Percentiles rank a stretch among this genome's conserved stretches.
phyloP scores from a whole-genome alignment of 1,140 invertebrate species.

The Pygmarrhopalites habei region DNA sequence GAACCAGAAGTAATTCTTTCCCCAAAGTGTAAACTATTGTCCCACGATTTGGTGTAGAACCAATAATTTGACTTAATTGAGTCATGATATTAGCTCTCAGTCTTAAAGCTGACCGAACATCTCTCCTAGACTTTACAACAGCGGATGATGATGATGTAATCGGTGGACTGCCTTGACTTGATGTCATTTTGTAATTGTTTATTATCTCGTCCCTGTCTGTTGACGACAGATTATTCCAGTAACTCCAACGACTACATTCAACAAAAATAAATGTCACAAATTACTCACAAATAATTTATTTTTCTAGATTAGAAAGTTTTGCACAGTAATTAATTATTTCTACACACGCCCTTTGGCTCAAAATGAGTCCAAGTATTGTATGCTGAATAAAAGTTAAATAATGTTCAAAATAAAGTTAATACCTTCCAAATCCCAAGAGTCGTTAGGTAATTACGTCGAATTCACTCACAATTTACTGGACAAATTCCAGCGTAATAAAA shows the following conservation, averaged over 20 bases:
- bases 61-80: constrained; percentile 19
- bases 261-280: neutral
- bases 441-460: too few species aligned
- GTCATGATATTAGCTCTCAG: constrained; percentile 13
- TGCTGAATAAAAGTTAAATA: too few species aligned
- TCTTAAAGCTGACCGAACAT: too few species aligned
- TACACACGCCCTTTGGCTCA: too few species aligned
- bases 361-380: too few species aligned
- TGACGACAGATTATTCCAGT: neutral
- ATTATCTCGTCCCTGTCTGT: neutral
- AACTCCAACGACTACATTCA: neutral
- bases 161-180: neutral
- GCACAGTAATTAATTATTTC: neutral
- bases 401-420: too few species aligned
- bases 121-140: neutral
- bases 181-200: neutral
- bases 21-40: constrained; percentile 15
- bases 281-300: neutral
- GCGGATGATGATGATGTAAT: neutral
- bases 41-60: constrained; percentile 5
- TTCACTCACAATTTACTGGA: too few species aligned
- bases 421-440: too few species aligned
- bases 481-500: too few species aligned
- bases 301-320: neutral
- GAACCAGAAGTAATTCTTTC: constrained; percentile 27